These are phyloP conservation scores for Leptosomus discolor DNA, from an alignment of 2,113 vertebrate species.

Conservation along the genomic window DNA sequence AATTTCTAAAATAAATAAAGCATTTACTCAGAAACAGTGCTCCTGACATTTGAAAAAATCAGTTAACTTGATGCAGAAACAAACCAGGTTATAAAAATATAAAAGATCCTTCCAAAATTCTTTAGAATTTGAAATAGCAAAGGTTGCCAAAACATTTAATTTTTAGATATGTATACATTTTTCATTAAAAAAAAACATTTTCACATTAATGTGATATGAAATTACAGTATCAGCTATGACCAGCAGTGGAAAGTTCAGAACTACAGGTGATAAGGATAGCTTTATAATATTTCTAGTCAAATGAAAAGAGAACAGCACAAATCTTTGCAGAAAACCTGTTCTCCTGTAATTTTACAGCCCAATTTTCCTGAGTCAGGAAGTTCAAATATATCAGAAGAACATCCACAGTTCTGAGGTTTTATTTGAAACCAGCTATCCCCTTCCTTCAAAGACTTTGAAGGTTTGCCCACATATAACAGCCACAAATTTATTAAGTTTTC, in stretches of 20 bases:
- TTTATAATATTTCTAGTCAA: background rate
- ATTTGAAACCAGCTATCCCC: background rate
- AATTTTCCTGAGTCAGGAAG: background rate
- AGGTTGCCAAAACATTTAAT: background rate
- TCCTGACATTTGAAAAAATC: background rate
- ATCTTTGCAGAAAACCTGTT: background rate
- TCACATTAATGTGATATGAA: background rate
- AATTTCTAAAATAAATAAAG: background rate
- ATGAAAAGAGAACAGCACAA: background rate
- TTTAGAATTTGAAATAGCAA: background rate
- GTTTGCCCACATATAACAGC: background rate
- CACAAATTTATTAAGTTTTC: background rate
- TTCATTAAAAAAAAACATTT: background rate
- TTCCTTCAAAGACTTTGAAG: background rate
- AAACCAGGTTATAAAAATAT: background rate
- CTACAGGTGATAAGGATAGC: background rate
- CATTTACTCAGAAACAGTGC: background rate
- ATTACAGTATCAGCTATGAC: background rate
- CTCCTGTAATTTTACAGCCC: background rate
- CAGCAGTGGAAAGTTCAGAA: background rate
- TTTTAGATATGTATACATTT: background rate
- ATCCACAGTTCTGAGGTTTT: background rate
- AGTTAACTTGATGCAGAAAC: background rate
- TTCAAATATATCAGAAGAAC: background rate
- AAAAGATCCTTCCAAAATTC: background rate